Conservation (phyloP, 1,140 invertebrate genomes). For the Drosophila azteca region DNA sequence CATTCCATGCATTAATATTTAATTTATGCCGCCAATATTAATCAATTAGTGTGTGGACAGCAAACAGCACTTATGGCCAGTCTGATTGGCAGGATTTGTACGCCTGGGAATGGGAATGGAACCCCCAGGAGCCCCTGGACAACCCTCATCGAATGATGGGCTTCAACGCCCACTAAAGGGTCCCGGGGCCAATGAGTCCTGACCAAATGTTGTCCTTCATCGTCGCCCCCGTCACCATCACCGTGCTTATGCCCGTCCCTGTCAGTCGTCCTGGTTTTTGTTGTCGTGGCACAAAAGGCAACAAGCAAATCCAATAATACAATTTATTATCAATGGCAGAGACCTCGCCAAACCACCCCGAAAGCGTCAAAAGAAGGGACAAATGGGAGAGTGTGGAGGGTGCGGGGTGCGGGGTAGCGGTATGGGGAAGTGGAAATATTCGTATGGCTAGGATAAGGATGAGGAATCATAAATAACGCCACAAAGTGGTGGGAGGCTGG, state of each 20-base stretch:
- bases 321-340: conserved; percentile 78
- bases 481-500: conserved; percentile 32
- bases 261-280: no score
- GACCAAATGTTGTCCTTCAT: conserved; percentile 53
- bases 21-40: conserved; percentile 70
- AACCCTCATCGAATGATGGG: conserved; percentile 41
- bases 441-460: background rate
- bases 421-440: no score
- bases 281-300: conserved; percentile 59
- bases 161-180: conserved; percentile 42
- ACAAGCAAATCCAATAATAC: conserved; percentile 78
- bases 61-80: conserved; percentile 70
- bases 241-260: background rate
- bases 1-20: conserved; percentile 49
- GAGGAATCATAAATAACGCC: conserved; percentile 65
- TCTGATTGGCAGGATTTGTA: conserved; percentile 60
- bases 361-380: conserved; percentile 6
- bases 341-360: conserved; percentile 41
- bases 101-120: background rate
- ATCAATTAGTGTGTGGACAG: conserved; percentile 77
- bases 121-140: background rate
- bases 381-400: conserved; percentile 11
- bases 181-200: conserved; percentile 36
- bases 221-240: conserved; percentile 8
- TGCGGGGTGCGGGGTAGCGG: background rate